Evolutionary conservation across 2,113 vertebrate genomes (phyloP).

Genomic region (Petrocephalus microphthalmus): DNA sequence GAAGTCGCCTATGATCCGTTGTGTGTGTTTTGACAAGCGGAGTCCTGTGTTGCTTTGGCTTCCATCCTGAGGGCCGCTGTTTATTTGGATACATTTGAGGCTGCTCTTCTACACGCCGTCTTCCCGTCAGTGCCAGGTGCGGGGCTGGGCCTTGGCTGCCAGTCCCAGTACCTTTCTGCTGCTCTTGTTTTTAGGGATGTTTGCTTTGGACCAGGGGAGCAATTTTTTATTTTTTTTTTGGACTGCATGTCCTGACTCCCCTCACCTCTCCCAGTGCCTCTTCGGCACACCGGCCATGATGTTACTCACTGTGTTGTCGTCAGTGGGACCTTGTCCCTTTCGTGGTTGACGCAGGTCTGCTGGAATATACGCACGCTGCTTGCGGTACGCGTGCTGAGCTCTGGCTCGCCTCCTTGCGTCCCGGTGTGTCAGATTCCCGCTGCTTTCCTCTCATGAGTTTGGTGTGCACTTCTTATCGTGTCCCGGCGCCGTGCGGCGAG

Average conservation of each 20-base stretch:
- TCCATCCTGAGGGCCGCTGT: neutral
- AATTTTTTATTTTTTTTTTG: neutral
- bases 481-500: neutral
- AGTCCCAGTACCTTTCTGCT: neutral
- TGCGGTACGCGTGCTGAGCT: neutral
- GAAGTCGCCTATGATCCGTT: neutral
- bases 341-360: neutral
- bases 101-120: neutral
- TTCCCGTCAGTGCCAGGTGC: neutral
- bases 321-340: neutral
- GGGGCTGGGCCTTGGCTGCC: neutral
- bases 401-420: neutral
- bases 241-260: neutral
- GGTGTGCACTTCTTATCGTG: neutral
- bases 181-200: neutral
- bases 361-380: neutral
- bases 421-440: neutral
- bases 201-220: neutral
- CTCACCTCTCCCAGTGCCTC: neutral
- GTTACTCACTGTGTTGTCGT: neutral
- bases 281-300: neutral
- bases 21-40: neutral
- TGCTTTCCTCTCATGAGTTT: neutral
- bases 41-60: neutral
- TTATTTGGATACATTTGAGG: conserved; percentile 1